Conservation (phyloP, 1,140 invertebrate species). For the Bombyx mandarina region DNA sequence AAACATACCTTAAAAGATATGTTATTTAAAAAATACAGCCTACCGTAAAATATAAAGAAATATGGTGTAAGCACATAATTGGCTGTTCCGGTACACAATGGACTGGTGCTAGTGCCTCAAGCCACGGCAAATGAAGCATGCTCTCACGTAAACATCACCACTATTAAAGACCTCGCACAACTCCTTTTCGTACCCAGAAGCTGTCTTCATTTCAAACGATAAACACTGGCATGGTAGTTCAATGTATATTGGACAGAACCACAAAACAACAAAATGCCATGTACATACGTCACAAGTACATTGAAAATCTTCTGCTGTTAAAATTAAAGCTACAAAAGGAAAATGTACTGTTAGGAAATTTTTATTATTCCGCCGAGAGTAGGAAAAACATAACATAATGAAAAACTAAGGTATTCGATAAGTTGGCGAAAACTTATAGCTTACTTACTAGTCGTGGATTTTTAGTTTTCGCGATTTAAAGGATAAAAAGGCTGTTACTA, state of each 20-base stretch:
- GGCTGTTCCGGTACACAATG: constrained; percentile 56
- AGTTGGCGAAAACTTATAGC: too few species aligned
- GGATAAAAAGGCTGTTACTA: too few species aligned
- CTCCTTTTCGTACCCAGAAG: background rate
- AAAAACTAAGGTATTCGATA: too few species aligned
- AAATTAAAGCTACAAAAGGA: constrained; percentile 17
- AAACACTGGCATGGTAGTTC: constrained; percentile 10
- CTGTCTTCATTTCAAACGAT: too few species aligned
- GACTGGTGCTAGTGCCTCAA: constrained; percentile 42
- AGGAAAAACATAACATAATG: background rate
- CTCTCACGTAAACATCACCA: constrained; percentile 43
- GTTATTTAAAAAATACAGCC: background rate
- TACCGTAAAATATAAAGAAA: constrained; percentile 20
- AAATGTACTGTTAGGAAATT: constrained; percentile 10
- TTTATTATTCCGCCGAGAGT: background rate
- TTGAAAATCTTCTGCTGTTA: constrained; percentile 42
- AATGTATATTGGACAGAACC: constrained; percentile 16
- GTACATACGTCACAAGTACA: constrained; percentile 33
- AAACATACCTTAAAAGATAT: too few species aligned
- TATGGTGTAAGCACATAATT: constrained; percentile 60
- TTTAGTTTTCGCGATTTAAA: too few species aligned
- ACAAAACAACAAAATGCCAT: constrained; percentile 38
- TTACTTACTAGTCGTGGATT: too few species aligned
- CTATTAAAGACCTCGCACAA: constrained; percentile 19
- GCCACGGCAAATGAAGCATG: constrained; percentile 53